Base-by-base conservation (phyloP, 1,140 invertebrate genomes). In the Leptinotarsa texana region DNA sequence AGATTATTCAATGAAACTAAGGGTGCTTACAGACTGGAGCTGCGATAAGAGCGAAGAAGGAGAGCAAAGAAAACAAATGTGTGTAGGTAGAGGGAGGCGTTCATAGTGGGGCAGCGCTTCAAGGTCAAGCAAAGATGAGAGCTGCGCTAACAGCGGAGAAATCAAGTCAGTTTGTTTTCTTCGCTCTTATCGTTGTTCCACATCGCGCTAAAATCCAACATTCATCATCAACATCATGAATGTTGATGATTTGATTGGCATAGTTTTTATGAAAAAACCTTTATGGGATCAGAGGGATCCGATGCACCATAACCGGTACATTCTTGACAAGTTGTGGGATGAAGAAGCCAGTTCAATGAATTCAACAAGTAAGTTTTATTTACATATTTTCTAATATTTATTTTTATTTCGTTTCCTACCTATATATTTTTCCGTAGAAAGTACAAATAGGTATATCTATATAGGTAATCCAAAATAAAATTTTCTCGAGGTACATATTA, bases 321-420 rank as follows among this genome's bases (percentile, higher is more conserved):
- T 80, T 61, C 63, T 80, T 17, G 75, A 80, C 49, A 80, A 77
- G 69, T 72, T 75, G 17, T 81, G 77, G 77, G 74, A 76, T 63
- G 79, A 77, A 68, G 70, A 79, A 48, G 73, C 73, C n/a, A 22
- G n/a, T 6, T 69, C 73, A 80, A 49, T 80, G 63, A 75, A 74
- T 17, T 63, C 73, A 24, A 73, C 73, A 75, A 17, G 76, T 77
- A 79, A 27, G 27, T 27, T 27, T 27, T 27, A 27, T 27, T 27
- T 27, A 27, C 27, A 27, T 27, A 27, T 27, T 27, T 27, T 27
- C 27, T 27, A 27, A 27, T 27, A 27, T 27, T 27, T 27, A 27
- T 27, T 27, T 27, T 27, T 27, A 27, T 27, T 27, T 27, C 27
- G 27, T 27, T 27, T 27, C 27, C 27, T 27, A 27, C 27, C 27